Base-by-base conservation (phyloP, 2,113 vertebrate genomes). In the Psophia crepitans region DNA sequence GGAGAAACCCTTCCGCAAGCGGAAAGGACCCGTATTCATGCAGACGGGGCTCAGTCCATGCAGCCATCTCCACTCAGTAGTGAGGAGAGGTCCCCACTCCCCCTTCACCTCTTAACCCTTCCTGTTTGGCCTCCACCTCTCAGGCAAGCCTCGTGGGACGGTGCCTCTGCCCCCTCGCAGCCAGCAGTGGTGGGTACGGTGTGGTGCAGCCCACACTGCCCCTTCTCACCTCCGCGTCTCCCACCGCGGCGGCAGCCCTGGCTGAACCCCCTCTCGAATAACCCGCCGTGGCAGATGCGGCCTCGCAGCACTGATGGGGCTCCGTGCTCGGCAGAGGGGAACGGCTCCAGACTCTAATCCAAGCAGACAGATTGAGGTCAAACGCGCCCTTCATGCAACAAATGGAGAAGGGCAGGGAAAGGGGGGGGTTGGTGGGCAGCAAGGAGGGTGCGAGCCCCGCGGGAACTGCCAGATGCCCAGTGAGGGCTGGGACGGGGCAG, bases 361-460 rank as follows among this genome's bases (percentile, higher is more conserved):
- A 7, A 95, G 92, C 82, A 87, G 97, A 97, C 97, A 97, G 97
- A 97, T 97, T 97, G 95, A 98, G 97, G 97, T 97, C 97, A 97
- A 61, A 46, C 0, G 18, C 8, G 26, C 73, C 96, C 92, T 91
- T 46, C 22, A 8, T 61, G 93, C 93, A 90, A 73, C 65, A 70
- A 90, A 84, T 24, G 0, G 68, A 57, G 86, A 84, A 74, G 73
- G 89, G 91, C 61, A 89, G 64, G 54, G 65, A 33, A 89, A 75
- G 18, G 53, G 48, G 82, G 76, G 57, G 83, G 23, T 74, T 0
- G 0, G 30, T 54, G 74, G 75, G n/a, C 63, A 70, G n/a, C 48
- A 15, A 30, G 49, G 64, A 64, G 41, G 24, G 9, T 0, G 3
- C 35, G 57, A 43, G 32, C 16, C 43, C 66, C 0, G 0, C 63